These are phyloP conservation scores for Laspeyria flexula DNA, from an alignment of 2,888 invertebrate species.

Conservation along the genomic window DNA sequence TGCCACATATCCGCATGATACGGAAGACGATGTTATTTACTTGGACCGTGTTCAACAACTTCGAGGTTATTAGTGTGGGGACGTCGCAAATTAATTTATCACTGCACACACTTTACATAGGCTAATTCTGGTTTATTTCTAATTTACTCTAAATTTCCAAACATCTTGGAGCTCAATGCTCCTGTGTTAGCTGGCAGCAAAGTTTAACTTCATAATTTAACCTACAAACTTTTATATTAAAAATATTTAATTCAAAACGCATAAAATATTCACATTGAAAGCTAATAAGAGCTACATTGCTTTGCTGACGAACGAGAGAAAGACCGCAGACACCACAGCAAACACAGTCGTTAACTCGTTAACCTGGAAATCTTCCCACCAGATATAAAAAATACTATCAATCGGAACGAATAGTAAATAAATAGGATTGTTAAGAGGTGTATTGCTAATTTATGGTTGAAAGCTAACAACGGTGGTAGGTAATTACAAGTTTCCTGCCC, in stretches of 20 bases:
- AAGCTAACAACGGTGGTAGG: conserved; percentile 57
- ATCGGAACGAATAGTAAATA: conserved; percentile 7
- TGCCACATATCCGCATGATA: conserved; percentile 66
- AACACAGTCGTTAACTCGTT: conserved; percentile 10
- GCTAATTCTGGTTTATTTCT: conserved; percentile 45
- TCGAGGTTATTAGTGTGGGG: conserved; percentile 66
- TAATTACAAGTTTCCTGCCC: conserved; percentile 69
- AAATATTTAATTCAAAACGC: not conserved
- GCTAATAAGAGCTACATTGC: not conserved
- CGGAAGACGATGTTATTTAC: conserved; percentile 73
- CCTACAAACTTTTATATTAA: not conserved
- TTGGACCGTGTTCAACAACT: conserved; percentile 77
- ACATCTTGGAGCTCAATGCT: conserved; percentile 30
- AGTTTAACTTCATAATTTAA: not conserved
- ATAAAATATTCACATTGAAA: not conserved
- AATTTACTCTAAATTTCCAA: conserved; percentile 43
- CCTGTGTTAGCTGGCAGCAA: not conserved
- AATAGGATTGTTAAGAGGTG: conserved; percentile 15
- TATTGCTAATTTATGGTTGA: conserved; percentile 46
- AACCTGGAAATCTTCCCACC: conserved; percentile 10
- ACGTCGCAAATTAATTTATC: conserved; percentile 65
- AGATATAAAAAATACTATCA: conserved; percentile 10
- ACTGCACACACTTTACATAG: conserved; percentile 37
- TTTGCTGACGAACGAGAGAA: not conserved
- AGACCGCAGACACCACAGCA: conserved; percentile 1